A percentile compares a stretch with the other conserved stretches of the same genome.
Evolutionary conservation across 2,113 vertebrate genomes (phyloP).

Genomic region (Numida meleagris): DNA sequence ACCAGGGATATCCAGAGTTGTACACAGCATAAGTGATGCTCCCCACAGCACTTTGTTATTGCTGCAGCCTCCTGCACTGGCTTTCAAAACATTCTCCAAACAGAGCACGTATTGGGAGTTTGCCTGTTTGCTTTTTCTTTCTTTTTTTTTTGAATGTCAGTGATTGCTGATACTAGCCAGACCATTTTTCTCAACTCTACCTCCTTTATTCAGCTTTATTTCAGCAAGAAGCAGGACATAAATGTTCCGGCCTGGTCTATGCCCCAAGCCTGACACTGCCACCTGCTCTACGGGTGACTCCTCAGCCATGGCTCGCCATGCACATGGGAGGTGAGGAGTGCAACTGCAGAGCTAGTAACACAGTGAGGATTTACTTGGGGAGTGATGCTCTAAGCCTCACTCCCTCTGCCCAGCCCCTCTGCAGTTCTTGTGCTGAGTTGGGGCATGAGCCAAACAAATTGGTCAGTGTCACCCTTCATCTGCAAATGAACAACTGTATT

Average conservation of each 20-base stretch:
- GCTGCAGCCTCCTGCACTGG: neutral
- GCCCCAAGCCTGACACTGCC: neutral
- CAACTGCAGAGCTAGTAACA: neutral
- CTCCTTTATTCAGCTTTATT: neutral
- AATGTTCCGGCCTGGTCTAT: neutral
- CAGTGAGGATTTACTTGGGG: neutral
- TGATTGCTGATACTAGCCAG: neutral
- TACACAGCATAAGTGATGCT: rapidly evolving
- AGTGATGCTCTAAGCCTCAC: neutral
- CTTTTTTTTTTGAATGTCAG: rapidly evolving
- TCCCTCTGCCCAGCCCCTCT: neutral
- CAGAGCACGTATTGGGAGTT: neutral
- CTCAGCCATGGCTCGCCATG: rapidly evolving
- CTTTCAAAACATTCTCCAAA: neutral
- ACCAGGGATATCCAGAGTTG: neutral
- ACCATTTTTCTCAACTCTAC: neutral
- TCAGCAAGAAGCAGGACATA: neutral
- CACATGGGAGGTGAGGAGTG: neutral
- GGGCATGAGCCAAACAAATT: neutral
- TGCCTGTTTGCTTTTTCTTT: neutral
- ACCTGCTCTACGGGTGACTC: too few relatives aligned
- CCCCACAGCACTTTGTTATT: neutral
- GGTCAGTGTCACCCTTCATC: neutral
- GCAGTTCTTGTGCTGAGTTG: neutral
- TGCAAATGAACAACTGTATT: neutral